Evolutionary conservation across 2,888 invertebrate species (phyloP).

Genomic region (Ectobius pallidus): DNA sequence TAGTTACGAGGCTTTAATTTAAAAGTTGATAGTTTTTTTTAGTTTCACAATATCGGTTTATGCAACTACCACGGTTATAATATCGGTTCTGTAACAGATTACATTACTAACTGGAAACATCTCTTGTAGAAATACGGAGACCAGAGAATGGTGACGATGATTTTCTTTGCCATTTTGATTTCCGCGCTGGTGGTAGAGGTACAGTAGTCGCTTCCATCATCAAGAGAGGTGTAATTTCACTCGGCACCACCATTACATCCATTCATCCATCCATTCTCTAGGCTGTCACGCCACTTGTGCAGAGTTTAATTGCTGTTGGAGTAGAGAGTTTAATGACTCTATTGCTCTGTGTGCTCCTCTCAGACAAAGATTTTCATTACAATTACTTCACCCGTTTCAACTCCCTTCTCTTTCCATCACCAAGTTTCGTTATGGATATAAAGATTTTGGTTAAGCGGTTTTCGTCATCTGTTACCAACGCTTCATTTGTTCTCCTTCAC

Average conservation of each 20-base stretch:
- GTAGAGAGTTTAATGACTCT: conserved; percentile 36
- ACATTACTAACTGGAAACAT: too few species aligned
- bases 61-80: too few species aligned
- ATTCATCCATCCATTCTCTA: conserved; percentile 28
- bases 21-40: too few species aligned
- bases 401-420: background rate
- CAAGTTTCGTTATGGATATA: background rate
- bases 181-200: background rate
- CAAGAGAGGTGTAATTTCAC: conserved; percentile 26
- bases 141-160: too few species aligned
- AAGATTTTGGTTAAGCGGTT: background rate
- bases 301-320: conserved; percentile 37
- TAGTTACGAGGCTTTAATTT: too few species aligned
- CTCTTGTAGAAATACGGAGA: too few species aligned
- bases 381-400: conserved; percentile 21
- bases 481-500: too few species aligned
- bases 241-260: conserved; percentile 25
- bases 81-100: too few species aligned
- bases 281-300: conserved; percentile 30
- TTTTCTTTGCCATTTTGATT: conserved; percentile 21
- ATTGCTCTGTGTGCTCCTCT: conserved; percentile 18
- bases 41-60: too few species aligned
- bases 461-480: background rate
- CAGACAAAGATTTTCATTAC: conserved; percentile 35
- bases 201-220: background rate